Conservation (phyloP, 2,797 vertebrate species). For the Cossypha niveicapilla region DNA sequence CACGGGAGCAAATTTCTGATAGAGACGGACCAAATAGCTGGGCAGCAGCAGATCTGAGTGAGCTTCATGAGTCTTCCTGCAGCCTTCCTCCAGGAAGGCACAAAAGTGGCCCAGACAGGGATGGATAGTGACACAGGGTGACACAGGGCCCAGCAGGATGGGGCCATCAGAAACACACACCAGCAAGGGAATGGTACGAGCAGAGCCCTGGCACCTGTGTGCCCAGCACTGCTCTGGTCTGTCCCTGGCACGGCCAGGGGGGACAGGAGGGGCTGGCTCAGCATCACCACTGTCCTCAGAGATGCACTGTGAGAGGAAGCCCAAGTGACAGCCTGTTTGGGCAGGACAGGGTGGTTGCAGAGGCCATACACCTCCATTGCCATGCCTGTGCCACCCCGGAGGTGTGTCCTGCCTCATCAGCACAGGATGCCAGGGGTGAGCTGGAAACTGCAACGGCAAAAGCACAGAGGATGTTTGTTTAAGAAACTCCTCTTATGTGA, state of each 20-base stretch:
- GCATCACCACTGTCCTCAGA: not conserved
- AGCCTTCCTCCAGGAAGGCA: not conserved
- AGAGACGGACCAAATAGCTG: not conserved
- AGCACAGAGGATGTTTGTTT: not conserved
- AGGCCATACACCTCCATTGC: not conserved
- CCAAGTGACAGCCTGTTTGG: not conserved
- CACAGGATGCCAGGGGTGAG: not conserved
- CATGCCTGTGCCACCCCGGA: not conserved
- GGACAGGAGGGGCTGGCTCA: not conserved
- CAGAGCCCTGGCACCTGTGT: not conserved
- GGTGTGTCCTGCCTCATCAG: not conserved
- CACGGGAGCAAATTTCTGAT: not conserved
- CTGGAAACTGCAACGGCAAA: not conserved
- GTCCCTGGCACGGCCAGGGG: not conserved
- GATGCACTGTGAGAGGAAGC: not conserved
- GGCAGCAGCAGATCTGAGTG: not conserved
- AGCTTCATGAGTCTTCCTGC: rapidly evolving
- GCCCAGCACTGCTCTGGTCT: not conserved
- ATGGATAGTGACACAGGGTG: rapidly evolving
- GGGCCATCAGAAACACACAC: not conserved
- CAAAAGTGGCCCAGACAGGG: not conserved
- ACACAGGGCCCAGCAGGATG: rapidly evolving
- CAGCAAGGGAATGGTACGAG: not conserved
- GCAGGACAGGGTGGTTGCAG: not conserved
- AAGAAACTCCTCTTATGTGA: not conserved